Evolutionary conservation across 2,888 invertebrate genomes (phyloP), one percentile per base, ranked within the genome.

Genomic region (Caenorhabditis zanzibari): DNA sequence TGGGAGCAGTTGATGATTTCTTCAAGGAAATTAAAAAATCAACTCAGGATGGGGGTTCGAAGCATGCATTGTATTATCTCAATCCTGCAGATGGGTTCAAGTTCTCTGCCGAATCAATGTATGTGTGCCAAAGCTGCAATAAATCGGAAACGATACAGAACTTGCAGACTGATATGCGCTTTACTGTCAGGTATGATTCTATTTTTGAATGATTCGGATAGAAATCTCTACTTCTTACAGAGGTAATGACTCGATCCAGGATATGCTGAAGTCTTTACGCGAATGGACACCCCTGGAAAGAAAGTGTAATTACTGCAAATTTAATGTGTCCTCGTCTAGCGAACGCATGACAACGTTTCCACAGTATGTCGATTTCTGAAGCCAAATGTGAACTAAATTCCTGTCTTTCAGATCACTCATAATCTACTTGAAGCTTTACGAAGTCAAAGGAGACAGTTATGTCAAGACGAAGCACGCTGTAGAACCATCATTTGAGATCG

Each of bases 1-100:
- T 72, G 28, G 61, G 19, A 12, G 7, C 16, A 32, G 35, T 59
- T 0, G 61, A 72, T 44, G 72, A 49, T 16, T 2, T 72, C 1
- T 26, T 61, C 1, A 14, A 24, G 14, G 22, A 12, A 1, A 41
- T 44, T 14, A 5, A 10, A 10, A 49, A 49, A 49, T 19, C n/a
- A 22, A 6, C 49, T 9, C n/a, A 49, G 49, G 19, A n/a, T 5
- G 10, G 19, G 32, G 0, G n/a, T 7, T 32, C 7, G 2, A 12
- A 38, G 12, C 38, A 12, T 10, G 7, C 12, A 6, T 16, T 44
- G 22, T 24, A 24, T 54, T 22, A 10, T 24, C 54, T 54, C 26
- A 54, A 54, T 14, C 54, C 54, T 5, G 24, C 26, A 26, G 26
- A 54, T 22, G 24, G 24, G 22, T 54, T 54, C 54, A 26, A 54